These are phyloP conservation scores for Dione juno DNA, from an alignment of 2,888 invertebrate species.

Conservation along the genomic window DNA sequence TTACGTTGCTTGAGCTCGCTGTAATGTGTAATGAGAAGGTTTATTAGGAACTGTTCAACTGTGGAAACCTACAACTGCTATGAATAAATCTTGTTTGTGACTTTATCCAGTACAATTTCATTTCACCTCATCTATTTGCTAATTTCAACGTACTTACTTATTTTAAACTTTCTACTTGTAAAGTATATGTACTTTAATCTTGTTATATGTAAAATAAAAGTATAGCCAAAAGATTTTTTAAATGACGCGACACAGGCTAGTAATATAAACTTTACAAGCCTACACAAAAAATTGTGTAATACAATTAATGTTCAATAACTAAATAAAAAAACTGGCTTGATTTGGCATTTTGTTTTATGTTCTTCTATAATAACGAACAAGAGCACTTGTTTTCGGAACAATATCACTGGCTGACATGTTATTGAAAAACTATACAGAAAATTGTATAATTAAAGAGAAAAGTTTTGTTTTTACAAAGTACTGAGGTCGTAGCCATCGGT, in stretches of 20 bases:
- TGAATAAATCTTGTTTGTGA: neutral
- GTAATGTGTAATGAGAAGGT: neutral
- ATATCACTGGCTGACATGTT: neutral
- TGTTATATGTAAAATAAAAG: neutral
- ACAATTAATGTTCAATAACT: neutral
- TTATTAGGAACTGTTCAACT: constrained; percentile 14
- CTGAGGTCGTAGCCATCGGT: constrained; percentile 14
- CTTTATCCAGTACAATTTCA: too few species aligned
- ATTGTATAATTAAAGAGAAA: constrained; percentile 10
- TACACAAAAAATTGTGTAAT: neutral
- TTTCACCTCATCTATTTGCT: too few species aligned
- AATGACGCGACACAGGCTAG: neutral
- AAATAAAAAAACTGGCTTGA: neutral
- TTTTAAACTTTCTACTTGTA: too few species aligned
- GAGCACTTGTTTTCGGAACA: constrained; percentile 2
- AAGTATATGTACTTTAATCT: too few species aligned
- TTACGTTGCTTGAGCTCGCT: neutral
- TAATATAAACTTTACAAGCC: neutral
- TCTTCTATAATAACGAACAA: constrained; percentile 5
- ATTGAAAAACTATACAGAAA: neutral
- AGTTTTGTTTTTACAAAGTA: constrained; percentile 4
- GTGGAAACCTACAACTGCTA: constrained; percentile 1
- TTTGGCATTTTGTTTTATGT: constrained; percentile 7
- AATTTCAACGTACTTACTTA: too few species aligned
- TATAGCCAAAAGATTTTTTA: neutral